Conservation (phyloP, 2,797 vertebrate genomes). For the Crenuchus spilurus region DNA sequence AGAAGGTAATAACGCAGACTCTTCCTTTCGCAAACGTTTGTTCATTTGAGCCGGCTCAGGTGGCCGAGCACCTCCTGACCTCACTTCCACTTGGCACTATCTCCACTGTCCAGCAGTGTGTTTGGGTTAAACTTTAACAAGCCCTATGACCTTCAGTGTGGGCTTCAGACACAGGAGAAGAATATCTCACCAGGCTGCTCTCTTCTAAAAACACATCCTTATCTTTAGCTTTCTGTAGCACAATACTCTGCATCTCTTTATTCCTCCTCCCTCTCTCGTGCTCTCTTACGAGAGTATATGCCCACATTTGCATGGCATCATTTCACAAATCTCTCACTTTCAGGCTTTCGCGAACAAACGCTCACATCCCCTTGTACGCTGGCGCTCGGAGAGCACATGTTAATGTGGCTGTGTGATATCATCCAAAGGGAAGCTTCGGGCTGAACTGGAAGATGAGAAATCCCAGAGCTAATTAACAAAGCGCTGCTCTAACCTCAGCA, state of each 20-base stretch:
- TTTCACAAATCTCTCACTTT: slow-evolving; percentile 48
- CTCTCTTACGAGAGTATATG: neutral
- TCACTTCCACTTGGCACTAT: slow-evolving; percentile 3
- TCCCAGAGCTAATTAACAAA: slow-evolving; percentile 77
- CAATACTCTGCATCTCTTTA: slow-evolving; percentile 8
- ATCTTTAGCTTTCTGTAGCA: neutral
- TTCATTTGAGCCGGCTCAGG: slow-evolving; percentile 7
- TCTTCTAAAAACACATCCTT: neutral
- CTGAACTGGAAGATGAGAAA: slow-evolving; percentile 68
- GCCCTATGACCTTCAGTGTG: slow-evolving; percentile 68
- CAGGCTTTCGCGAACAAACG: slow-evolving; percentile 54
- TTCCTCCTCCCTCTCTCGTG: neutral
- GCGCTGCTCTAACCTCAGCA: slow-evolving; percentile 65
- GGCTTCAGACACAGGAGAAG: slow-evolving; percentile 1
- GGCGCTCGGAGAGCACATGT: slow-evolving; percentile 27
- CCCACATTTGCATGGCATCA: slow-evolving; percentile 29
- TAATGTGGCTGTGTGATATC: slow-evolving; percentile 31
- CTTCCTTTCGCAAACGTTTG: slow-evolving; percentile 1
- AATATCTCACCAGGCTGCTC: slow-evolving; percentile 3
- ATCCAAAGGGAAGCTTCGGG: slow-evolving; percentile 27
- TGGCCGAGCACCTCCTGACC: slow-evolving; percentile 6
- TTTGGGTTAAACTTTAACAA: slow-evolving; percentile 68
- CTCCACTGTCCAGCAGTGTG: slow-evolving; percentile 9
- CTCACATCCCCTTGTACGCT: slow-evolving; percentile 53
- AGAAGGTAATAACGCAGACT: slow-evolving; percentile 3